Percentiles rank a stretch among this genome's conserved stretches.
These are phyloP conservation scores for Ciconia maguari DNA, from an alignment of 2,113 vertebrate species.

Conservation along the genomic window DNA sequence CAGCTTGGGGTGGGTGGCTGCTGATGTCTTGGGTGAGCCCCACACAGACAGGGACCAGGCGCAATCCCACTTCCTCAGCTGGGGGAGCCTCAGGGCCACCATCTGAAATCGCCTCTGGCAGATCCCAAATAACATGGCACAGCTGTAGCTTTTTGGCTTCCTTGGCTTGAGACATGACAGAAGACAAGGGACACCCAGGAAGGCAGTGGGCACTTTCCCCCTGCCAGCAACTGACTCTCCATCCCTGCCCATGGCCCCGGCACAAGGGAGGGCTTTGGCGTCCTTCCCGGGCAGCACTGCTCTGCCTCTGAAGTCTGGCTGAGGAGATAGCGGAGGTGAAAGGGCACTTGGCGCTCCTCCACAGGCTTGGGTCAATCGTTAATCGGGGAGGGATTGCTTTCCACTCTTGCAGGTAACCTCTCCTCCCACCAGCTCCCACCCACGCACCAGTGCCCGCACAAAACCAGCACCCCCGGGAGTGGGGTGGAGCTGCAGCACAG, in stretches of 20 bases:
- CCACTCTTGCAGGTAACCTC: slow-evolving; percentile 43
- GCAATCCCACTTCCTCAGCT: neutral
- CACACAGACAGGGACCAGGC: accelerated
- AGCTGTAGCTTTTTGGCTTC: neutral
- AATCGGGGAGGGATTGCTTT: slow-evolving; percentile 47
- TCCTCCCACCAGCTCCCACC: slow-evolving; percentile 29
- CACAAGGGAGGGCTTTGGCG: slow-evolving; percentile 39
- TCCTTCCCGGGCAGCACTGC: neutral
- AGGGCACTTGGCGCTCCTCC: slow-evolving; percentile 26
- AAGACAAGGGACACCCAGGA: neutral
- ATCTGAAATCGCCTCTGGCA: neutral
- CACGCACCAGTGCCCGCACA: neutral
- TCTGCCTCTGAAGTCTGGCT: neutral
- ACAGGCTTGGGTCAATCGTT: slow-evolving; percentile 46
- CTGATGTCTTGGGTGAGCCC: neutral
- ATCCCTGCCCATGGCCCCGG: neutral
- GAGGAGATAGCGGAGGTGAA: slow-evolving; percentile 55
- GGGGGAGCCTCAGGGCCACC: neutral
- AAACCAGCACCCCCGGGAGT: neutral
- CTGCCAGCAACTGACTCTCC: neutral
- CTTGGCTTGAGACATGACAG: neutral
- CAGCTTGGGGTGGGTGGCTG: neutral
- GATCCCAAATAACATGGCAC: neutral
- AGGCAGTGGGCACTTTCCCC: neutral
- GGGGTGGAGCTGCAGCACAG: neutral